phyloP scores from a whole-genome alignment of 2,113 vertebrate genomes.

The Hypomesus transpacificus region DNA sequence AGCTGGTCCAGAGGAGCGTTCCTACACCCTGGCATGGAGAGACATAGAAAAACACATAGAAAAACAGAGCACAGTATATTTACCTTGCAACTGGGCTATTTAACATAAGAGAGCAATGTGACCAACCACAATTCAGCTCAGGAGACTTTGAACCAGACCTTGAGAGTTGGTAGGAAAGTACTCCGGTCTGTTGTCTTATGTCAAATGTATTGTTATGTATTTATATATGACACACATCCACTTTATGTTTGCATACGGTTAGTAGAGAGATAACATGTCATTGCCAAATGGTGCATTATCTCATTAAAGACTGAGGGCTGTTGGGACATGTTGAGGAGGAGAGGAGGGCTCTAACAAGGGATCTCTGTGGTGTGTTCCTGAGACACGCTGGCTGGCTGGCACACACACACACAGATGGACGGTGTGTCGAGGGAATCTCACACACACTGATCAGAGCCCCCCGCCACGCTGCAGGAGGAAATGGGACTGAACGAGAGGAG shows the following conservation, averaged over 20 bases:
- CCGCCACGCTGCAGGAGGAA: slow-evolving; percentile 65
- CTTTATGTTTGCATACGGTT: slow-evolving; percentile 27
- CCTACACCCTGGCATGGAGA: no score
- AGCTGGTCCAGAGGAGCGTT: no score
- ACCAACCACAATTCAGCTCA: no score
- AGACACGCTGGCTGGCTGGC: slow-evolving; percentile 6
- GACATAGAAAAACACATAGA: no score
- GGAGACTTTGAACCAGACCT: no score
- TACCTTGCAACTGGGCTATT: no score
- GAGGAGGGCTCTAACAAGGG: slow-evolving; percentile 10
- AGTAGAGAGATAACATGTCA: slow-evolving; percentile 44
- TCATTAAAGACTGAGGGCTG: slow-evolving; percentile 61
- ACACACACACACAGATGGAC: slow-evolving; percentile 62
- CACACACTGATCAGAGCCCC: slow-evolving; percentile 64
- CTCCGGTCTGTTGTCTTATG: no score
- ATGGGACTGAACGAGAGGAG: slow-evolving; percentile 73
- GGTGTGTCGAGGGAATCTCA: slow-evolving; percentile 68
- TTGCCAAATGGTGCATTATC: slow-evolving; percentile 42
- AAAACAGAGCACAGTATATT: no score
- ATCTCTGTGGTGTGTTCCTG: slow-evolving; percentile 13
- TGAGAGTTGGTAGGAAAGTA: no score
- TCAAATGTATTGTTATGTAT: neutral
- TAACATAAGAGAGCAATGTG: no score
- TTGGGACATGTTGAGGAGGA: slow-evolving; percentile 44
- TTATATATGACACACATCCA: slow-evolving; percentile 22